Conservation (phyloP, 1,140 invertebrate genomes). For the Bombus waltoni region DNA sequence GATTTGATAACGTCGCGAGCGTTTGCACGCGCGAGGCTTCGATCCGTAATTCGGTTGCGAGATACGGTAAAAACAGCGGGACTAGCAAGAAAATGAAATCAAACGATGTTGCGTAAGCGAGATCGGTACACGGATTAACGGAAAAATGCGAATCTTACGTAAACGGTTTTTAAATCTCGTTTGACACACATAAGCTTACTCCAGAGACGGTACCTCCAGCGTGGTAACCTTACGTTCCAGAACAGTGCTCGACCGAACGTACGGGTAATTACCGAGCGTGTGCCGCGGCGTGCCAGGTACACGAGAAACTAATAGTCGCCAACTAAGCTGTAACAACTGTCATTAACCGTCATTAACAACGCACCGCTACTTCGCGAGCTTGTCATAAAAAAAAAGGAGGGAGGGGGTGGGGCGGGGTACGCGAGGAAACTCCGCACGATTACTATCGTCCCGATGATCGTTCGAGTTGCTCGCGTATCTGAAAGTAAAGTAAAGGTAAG, state of each 20-base stretch:
- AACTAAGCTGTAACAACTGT: constrained; percentile 75
- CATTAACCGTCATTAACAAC: constrained; percentile 80
- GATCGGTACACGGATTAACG: not conserved
- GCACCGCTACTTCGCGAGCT: constrained; percentile 73
- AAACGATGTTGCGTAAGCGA: constrained; percentile 11
- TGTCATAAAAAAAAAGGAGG: constrained; percentile 47
- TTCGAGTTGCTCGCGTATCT: not conserved
- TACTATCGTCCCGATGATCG: not conserved
- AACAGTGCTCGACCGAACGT: constrained; percentile 56
- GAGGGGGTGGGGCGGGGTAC: constrained; percentile 28
- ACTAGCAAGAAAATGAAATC: constrained; percentile 6
- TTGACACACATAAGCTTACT: constrained; percentile 21
- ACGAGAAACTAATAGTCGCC: constrained; percentile 75
- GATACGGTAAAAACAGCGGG: not conserved
- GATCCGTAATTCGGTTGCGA: not conserved
- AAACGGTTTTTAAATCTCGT: constrained; percentile 31
- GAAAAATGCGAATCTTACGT: constrained; percentile 36
- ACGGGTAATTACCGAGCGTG: constrained; percentile 68
- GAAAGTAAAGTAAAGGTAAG: too few relatives aligned
- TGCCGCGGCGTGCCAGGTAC: constrained; percentile 75
- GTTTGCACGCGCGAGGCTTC: not conserved
- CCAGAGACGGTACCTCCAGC: constrained; percentile 19
- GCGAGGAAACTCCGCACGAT: constrained; percentile 34
- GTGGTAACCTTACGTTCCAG: constrained; percentile 14
- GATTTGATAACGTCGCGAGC: not conserved